Evolutionary conservation across 2,888 invertebrate species (phyloP).

Genomic region (Stictocephala bisonia): DNA sequence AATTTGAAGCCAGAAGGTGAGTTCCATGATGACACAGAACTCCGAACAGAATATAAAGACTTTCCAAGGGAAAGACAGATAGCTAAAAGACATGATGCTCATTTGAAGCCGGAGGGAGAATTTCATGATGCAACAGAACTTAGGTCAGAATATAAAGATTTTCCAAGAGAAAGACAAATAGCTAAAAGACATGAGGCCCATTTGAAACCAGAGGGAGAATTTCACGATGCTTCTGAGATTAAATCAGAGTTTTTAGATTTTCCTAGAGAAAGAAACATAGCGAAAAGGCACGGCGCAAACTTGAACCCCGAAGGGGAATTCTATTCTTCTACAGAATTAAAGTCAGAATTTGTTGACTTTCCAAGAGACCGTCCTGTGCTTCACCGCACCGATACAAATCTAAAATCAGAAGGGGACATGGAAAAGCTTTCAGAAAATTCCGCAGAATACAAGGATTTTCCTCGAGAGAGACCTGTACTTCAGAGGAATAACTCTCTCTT

Average conservation of each 20-base stretch:
- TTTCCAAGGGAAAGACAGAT: constrained; percentile 49
- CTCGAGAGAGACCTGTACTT: constrained; percentile 46
- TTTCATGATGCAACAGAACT: constrained; percentile 7
- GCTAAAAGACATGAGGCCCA: background rate
- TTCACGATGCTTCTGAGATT: background rate
- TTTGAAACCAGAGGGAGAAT: background rate
- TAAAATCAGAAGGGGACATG: constrained; percentile 49
- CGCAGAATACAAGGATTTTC: constrained; percentile 54
- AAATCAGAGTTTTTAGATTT: constrained; percentile 14
- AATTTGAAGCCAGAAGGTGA: constrained; percentile 53
- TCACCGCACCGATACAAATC: constrained; percentile 47
- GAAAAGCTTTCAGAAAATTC: constrained; percentile 38
- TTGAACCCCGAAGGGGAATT: constrained; percentile 49
- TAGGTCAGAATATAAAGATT: constrained; percentile 2
- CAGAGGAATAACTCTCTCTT: constrained; percentile 6
- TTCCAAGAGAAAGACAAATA: constrained; percentile 21
- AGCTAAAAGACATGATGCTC: constrained; percentile 21
- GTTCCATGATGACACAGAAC: constrained; percentile 49
- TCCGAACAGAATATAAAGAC: constrained; percentile 49
- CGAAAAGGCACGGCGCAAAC: constrained; percentile 42
- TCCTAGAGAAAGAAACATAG: constrained; percentile 32
- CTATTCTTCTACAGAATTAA: constrained; percentile 48
- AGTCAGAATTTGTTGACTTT: constrained; percentile 49
- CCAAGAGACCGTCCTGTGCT: constrained; percentile 46
- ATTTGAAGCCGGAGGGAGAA: constrained; percentile 49